Evolutionary conservation across 2,888 invertebrate genomes (phyloP).

Genomic region (Resseliella maxima): DNA sequence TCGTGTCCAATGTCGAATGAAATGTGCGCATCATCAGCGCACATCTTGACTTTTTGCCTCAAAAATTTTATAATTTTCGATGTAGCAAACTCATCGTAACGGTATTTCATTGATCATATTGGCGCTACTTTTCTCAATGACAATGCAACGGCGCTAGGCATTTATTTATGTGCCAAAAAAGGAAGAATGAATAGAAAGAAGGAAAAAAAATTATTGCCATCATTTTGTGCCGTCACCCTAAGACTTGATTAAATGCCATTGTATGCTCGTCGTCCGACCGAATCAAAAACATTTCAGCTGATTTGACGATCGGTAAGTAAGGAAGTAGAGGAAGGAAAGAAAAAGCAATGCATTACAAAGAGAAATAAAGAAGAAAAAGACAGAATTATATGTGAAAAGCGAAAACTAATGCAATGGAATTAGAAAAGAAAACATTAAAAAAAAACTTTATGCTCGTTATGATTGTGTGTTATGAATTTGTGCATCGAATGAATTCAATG

Average conservation of each 20-base stretch:
- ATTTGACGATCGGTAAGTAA: neutral
- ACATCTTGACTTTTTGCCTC: slow-evolving; percentile 11
- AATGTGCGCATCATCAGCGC: neutral
- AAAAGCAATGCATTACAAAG: neutral
- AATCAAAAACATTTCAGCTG: neutral
- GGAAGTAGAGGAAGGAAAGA: slow-evolving; percentile 18
- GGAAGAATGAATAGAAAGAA: neutral
- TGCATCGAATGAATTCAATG: neutral
- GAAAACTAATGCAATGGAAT: neutral
- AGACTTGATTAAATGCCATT: slow-evolving; percentile 50
- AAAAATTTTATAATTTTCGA: neutral
- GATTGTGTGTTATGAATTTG: neutral
- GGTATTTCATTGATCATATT: neutral
- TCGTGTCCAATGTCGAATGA: neutral
- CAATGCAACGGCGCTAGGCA: slow-evolving; percentile 37
- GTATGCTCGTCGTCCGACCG: slow-evolving; percentile 7
- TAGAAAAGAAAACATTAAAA: slow-evolving; percentile 33
- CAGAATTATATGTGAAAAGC: neutral
- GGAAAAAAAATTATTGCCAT: neutral
- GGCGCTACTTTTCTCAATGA: neutral
- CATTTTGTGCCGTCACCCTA: slow-evolving; percentile 35
- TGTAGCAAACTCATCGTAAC: neutral
- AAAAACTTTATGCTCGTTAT: neutral
- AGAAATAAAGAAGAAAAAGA: neutral
- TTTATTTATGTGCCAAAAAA: slow-evolving; percentile 26